These are phyloP conservation scores for Cricetomys ansorgei DNA, from an alignment of 2,113 vertebrate species.

Conservation along the genomic window DNA sequence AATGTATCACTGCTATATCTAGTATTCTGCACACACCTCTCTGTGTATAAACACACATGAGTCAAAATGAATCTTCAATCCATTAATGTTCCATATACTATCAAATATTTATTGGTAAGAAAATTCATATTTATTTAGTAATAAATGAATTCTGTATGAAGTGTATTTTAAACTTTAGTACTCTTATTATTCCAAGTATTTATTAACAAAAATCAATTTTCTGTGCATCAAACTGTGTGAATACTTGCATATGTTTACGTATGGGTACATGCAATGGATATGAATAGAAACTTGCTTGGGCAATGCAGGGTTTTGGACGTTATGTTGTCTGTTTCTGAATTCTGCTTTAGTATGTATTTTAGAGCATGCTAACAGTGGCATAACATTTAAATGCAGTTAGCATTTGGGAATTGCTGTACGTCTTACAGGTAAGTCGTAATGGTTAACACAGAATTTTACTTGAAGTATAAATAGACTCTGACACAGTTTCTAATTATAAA, in stretches of 20 bases:
- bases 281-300: not conserved
- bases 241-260: not conserved
- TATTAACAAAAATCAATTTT: not conserved
- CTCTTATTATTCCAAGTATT: not conserved
- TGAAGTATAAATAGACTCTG: not conserved
- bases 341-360: not conserved
- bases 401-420: not conserved
- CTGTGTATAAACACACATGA: not conserved
- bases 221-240: not conserved
- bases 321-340: not conserved
- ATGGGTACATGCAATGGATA: not conserved
- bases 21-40: not conserved
- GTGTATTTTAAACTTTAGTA: not conserved
- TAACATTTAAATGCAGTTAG: not conserved
- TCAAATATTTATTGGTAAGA: not conserved
- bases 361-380: not conserved
- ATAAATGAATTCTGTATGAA: too few species aligned
- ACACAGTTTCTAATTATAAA: not conserved
- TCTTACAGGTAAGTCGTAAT: not conserved
- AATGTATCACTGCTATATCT: not conserved
- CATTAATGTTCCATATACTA: not conserved
- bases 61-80: not conserved
- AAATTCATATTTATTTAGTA: not conserved
- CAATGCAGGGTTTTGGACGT: too few species aligned
- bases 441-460: not conserved